phyloP scores from a whole-genome alignment of 2,888 invertebrate genomes.

The Thysanoteuthis rhombus region DNA sequence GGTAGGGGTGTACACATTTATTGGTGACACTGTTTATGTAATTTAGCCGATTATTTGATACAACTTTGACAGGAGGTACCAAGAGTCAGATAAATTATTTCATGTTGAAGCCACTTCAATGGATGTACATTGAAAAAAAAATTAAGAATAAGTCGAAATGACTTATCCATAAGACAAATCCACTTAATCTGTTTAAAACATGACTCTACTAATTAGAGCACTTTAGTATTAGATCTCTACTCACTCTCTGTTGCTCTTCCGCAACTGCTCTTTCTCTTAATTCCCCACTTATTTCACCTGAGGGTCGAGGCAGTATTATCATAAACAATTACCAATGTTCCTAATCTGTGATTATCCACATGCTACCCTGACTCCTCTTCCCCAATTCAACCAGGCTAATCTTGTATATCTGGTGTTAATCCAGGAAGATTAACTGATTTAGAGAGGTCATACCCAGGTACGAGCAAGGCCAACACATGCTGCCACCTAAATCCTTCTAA shows the following conservation, averaged over 20 bases:
- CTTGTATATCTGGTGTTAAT: conserved; percentile 12
- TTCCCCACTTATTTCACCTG: not conserved
- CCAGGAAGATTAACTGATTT: not conserved
- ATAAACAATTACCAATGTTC: not conserved
- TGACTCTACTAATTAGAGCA: not conserved
- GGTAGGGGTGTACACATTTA: no score
- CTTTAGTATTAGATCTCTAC: not conserved
- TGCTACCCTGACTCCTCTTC: not conserved
- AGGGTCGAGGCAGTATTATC: not conserved
- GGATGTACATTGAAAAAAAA: not conserved
- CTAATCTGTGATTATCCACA: not conserved
- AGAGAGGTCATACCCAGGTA: not conserved
- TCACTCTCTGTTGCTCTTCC: not conserved
- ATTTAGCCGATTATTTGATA: no score
- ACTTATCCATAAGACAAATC: not conserved
- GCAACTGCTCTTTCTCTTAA: not conserved
- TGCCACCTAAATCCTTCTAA: not conserved
- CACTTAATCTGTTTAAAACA: not conserved
- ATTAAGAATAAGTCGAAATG: not conserved
- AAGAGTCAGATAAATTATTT: no score
- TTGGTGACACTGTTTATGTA: no score
- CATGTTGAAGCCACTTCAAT: no score
- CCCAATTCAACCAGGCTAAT: not conserved
- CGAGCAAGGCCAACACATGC: not conserved
- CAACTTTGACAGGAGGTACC: no score